Evolutionary conservation across 2,113 vertebrate genomes (phyloP).

Genomic region (Syngnathus typhle): DNA sequence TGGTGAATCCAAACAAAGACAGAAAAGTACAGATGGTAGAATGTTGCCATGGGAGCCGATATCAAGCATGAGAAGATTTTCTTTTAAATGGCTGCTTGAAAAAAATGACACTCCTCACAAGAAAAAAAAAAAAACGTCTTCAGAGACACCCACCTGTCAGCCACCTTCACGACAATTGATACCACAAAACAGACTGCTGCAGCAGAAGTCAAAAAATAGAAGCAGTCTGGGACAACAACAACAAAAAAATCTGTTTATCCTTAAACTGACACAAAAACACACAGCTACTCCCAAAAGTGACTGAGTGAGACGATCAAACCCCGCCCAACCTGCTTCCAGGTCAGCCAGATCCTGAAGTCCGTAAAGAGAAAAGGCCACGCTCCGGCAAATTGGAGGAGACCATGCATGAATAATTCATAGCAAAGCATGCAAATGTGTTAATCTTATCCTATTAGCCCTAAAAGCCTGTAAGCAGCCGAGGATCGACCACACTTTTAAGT

Average conservation of each 20-base stretch:
- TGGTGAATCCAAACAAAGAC: neutral
- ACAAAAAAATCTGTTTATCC: neutral
- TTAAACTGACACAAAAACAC: conserved; percentile 2
- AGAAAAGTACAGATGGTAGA: neutral
- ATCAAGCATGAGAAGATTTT: neutral
- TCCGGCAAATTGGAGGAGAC: conserved; percentile 56
- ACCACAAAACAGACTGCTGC: neutral
- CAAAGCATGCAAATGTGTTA: conserved; percentile 63
- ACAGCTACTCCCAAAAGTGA: conserved; percentile 18
- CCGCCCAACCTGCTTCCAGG: conserved; percentile 37
- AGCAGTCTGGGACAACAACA: neutral
- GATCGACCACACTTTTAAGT: conserved; percentile 58
- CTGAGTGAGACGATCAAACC: conserved; percentile 47
- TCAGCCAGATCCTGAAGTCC: conserved; percentile 58
- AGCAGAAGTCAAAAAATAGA: neutral
- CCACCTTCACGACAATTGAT: neutral
- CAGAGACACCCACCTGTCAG: neutral
- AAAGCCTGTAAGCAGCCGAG: conserved; percentile 50
- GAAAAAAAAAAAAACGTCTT: neutral
- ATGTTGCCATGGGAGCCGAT: conserved; percentile 1
- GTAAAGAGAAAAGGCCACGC: conserved; percentile 42
- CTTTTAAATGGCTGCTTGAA: neutral
- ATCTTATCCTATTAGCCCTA: conserved; percentile 67
- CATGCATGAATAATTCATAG: conserved; percentile 67
- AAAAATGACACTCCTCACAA: neutral